Conservation (phyloP, 2,888 invertebrate species). For the Dioctria linearis region DNA sequence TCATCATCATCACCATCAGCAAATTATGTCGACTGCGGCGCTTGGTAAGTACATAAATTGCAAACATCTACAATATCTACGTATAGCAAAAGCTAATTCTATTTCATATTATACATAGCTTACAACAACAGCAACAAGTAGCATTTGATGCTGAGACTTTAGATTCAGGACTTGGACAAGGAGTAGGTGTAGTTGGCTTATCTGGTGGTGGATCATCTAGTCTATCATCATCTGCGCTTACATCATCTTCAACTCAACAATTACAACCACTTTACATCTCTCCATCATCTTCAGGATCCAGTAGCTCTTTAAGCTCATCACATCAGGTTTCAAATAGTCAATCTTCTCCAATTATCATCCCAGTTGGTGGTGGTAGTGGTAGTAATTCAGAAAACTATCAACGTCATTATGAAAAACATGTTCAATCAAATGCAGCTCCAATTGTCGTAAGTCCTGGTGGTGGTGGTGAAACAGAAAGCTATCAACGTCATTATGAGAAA, state of each 20-base stretch:
- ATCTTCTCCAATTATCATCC: constrained; percentile 59
- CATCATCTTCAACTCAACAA: constrained; percentile 56
- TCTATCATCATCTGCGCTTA: constrained; percentile 40
- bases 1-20: constrained; percentile 59
- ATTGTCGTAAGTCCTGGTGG: constrained; percentile 61
- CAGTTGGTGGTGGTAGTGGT: constrained; percentile 58
- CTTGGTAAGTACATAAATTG: constrained; percentile 38
- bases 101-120: background rate
- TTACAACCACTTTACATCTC: constrained; percentile 60
- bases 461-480: constrained; percentile 63
- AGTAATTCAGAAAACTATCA: constrained; percentile 64
- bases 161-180: constrained; percentile 47
- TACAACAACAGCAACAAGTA: constrained; percentile 6
- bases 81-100: background rate
- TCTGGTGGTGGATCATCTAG: constrained; percentile 48
- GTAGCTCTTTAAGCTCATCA: constrained; percentile 59
- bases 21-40: constrained; percentile 54
- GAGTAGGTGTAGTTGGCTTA: constrained; percentile 58
- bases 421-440: constrained; percentile 62
- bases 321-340: constrained; percentile 59
- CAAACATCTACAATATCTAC: background rate
- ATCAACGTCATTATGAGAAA: constrained; percentile 64
- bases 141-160: constrained; percentile 23
- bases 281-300: constrained; percentile 59
- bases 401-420: constrained; percentile 64